Evolutionary conservation across 2,797 vertebrate species (phyloP).

Genomic region (Lepus oiostolus): DNA sequence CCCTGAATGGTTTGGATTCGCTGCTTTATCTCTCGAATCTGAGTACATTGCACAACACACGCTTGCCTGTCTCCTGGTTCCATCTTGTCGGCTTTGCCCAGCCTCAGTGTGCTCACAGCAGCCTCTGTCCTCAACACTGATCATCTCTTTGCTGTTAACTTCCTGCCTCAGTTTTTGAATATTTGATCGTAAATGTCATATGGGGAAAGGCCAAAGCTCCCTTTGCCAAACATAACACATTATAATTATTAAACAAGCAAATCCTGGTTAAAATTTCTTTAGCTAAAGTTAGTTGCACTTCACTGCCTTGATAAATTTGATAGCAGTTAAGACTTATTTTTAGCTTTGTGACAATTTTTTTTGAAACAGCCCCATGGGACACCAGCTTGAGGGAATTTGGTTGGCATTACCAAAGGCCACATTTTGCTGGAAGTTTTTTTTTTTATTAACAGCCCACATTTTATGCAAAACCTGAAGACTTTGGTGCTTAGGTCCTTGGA

Average conservation of each 20-base stretch:
- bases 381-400: slow-evolving; percentile 44
- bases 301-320: slow-evolving; percentile 22
- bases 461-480: slow-evolving; percentile 53
- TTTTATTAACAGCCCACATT: slow-evolving; percentile 54
- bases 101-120: background rate
- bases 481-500: slow-evolving; percentile 22
- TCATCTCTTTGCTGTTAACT: background rate
- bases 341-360: slow-evolving; percentile 29
- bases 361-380: background rate
- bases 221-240: slow-evolving; percentile 2
- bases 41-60: slow-evolving; percentile 8
- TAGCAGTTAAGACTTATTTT: slow-evolving; percentile 61
- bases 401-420: slow-evolving; percentile 57
- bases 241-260: slow-evolving; percentile 46
- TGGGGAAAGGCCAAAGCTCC: slow-evolving; percentile 51
- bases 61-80: background rate
- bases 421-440: slow-evolving; percentile 44
- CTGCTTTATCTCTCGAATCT: background rate
- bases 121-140: background rate
- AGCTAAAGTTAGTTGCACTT: background rate
- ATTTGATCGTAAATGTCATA: slow-evolving; percentile 27
- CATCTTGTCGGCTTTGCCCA: background rate
- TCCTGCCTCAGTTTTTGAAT: slow-evolving; percentile 6
- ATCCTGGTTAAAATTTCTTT: slow-evolving; percentile 15
- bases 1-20: background rate